phyloP scores from a whole-genome alignment of 1,140 invertebrate species.

The Cydia splendana region DNA sequence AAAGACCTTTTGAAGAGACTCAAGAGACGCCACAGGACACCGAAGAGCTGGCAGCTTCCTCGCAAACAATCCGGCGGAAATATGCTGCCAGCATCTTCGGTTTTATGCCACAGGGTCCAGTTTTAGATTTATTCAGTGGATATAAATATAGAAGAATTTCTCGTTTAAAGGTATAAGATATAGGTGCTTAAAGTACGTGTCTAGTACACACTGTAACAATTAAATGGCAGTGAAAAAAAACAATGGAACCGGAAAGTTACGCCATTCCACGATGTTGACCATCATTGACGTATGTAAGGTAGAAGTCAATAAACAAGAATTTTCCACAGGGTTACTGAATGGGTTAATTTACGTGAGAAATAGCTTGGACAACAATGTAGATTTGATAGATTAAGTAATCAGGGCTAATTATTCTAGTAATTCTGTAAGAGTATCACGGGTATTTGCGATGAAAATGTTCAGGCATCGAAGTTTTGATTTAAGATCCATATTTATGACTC shows the following conservation, averaged over 20 bases:
- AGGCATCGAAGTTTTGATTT: no score
- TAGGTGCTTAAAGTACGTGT: neutral
- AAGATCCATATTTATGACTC: no score
- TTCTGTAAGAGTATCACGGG: neutral
- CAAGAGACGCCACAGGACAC: no score
- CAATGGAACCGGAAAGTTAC: neutral
- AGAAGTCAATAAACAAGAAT: conserved; percentile 2
- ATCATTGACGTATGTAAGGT: neutral
- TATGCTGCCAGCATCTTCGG: no score
- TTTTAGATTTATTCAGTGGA: no score
- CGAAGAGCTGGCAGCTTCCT: no score
- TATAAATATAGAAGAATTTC: no score
- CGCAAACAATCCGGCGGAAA: no score
- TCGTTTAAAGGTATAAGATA: no score
- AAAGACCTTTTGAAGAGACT: no score
- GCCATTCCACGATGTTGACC: neutral
- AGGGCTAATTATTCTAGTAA: neutral
- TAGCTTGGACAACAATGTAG: neutral
- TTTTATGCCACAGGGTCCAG: no score
- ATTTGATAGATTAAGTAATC: neutral
- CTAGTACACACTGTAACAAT: neutral
- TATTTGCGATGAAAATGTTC: no score
- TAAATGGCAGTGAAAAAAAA: neutral
- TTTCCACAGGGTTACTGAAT: conserved; percentile 1
- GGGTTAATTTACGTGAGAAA: neutral